These are phyloP conservation scores for Epinephelus moara DNA, from an alignment of 2,113 vertebrate genomes.

Conservation along the genomic window DNA sequence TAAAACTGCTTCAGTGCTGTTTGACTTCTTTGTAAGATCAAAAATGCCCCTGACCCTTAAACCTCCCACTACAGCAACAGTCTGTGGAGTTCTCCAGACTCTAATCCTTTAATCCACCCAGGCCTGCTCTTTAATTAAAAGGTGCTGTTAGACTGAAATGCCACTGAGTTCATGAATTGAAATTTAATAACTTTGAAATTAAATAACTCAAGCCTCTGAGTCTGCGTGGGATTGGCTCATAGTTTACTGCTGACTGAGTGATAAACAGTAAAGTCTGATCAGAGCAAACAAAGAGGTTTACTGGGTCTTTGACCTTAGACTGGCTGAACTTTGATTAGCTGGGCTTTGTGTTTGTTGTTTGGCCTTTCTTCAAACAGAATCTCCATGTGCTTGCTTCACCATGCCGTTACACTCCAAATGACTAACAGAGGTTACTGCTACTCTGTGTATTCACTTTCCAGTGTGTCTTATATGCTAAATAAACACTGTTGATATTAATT, in stretches of 20 bases:
- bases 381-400: neutral
- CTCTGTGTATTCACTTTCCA: neutral
- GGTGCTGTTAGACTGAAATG: constrained; percentile 38
- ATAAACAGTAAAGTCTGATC: constrained; percentile 38
- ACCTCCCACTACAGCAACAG: constrained; percentile 27
- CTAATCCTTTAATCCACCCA: constrained; percentile 73
- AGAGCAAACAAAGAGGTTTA: constrained; percentile 40
- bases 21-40: constrained; percentile 40
- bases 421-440: neutral
- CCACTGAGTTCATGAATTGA: neutral
- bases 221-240: neutral
- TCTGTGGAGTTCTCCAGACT: constrained; percentile 28
- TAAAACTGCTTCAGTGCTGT: neutral
- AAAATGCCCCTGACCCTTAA: constrained; percentile 33
- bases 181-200: neutral
- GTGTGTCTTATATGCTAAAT: neutral
- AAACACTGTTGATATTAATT: neutral
- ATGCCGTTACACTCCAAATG: neutral
- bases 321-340: constrained; percentile 49
- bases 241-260: constrained; percentile 55
- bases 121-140: constrained; percentile 52
- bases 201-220: neutral
- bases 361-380: constrained; percentile 1
- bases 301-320: constrained; percentile 69
- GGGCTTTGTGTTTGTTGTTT: constrained; percentile 26